Conservation (phyloP, 2,888 invertebrate species). For the Hydropsyche betteni region DNA sequence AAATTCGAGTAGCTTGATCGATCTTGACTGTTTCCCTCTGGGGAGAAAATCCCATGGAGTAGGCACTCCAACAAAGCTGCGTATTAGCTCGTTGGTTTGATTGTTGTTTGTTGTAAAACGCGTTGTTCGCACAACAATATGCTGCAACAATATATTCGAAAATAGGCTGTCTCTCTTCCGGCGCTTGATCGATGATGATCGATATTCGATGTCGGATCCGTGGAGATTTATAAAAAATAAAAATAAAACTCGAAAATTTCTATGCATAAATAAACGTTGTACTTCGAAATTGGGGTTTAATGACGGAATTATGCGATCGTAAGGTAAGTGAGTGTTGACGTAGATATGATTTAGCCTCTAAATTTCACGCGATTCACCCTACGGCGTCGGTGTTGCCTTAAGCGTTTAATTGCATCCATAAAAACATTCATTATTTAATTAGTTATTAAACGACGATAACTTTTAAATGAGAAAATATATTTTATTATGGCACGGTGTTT, state of each 20-base stretch:
- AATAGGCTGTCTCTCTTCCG: slow-evolving; percentile 17
- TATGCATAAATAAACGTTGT: no score
- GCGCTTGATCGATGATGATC: slow-evolving; percentile 46
- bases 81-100: slow-evolving; percentile 18
- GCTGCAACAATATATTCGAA: background rate
- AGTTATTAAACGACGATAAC: slow-evolving; percentile 48
- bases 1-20: slow-evolving; percentile 24
- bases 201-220: slow-evolving; percentile 38
- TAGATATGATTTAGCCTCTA: slow-evolving; percentile 3
- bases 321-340: no score
- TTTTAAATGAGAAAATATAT: slow-evolving; percentile 49
- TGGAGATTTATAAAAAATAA: slow-evolving; percentile 2
- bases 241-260: background rate
- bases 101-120: slow-evolving; percentile 6
- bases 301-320: no score
- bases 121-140: slow-evolving; percentile 22
- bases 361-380: slow-evolving; percentile 33
- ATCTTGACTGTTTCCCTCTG: slow-evolving; percentile 8
- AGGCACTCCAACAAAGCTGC: background rate
- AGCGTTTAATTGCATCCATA: slow-evolving; percentile 45
- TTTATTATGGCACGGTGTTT: slow-evolving; percentile 46
- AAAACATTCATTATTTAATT: slow-evolving; percentile 49
- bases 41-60: background rate
- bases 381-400: slow-evolving; percentile 27
- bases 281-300: no score